Base-by-base conservation (phyloP, 2,888 invertebrate genomes). In the Ormyrus thymus region DNA sequence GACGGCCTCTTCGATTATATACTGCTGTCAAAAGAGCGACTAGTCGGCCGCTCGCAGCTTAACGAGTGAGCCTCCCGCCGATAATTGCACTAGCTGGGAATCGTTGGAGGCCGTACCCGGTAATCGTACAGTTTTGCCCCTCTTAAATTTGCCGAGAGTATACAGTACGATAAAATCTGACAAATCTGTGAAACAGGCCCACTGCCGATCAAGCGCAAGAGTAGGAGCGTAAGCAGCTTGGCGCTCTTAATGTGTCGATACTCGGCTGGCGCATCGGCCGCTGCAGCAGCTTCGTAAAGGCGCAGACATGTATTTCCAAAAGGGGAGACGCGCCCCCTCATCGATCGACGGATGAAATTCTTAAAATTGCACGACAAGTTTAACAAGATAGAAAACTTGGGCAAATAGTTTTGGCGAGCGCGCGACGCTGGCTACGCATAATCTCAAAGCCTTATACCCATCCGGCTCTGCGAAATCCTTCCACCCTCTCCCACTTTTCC, bases 371-470 rank as follows among this genome's bases (percentile, higher is more conserved):
- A 64, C 71, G 74, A 73, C 76, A 79, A 76, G 59, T 77, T 79
- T 81, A 79, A 79, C 79, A 68, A 79, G 81, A 77, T 71, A 59
- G 73, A 72, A 79, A 79, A 79, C 64, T 81, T 76, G 55, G 48
- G 55, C 56, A 73, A 80, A 78, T 78, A 70, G 73, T 76, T 80
- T 76, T 80, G 29, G 48, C 69, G 64, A 59, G 65, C 15, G 29
- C 48, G 5, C 6, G n/a, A 11, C 68, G 48, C 7, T 55, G 55
- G 29, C 29, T 29, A 4, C 29, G 29, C 29, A 29, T 29, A 29
- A 29, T 29, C 29, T 29, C 29, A 29, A 29, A 29, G 29, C 29
- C 29, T 4, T 29, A 29, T 29, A 29, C 29, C 29, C 29, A 29
- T 29, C 29, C 29, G 29, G 3, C 29, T 29, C 29, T 29, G 29